Evolutionary conservation across 1,140 invertebrate species (phyloP), one percentile per base, ranked within the genome.

Genomic region (Ceratina calcarata): DNA sequence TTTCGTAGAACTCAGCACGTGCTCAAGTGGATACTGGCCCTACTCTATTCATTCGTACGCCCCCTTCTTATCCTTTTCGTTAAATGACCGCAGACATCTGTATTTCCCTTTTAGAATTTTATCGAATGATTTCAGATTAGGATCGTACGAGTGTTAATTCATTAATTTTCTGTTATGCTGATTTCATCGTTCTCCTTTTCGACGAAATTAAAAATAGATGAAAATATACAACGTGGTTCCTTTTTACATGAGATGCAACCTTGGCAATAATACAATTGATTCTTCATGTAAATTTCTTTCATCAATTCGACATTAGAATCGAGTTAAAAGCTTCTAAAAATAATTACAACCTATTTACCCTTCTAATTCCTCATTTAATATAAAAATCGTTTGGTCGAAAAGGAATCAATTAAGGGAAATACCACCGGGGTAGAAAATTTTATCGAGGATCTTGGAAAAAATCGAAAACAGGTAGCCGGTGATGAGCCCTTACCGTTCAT

Each of bases 391-490:
- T 4, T 49, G 3, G 7, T 64, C 22, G 24, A 20, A 49, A 55
- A 53, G 27, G 53, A 55, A 53, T 45, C 37, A 45, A 45, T 45
- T 45, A 45, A 45, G 37, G 37, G 37, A 71, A 55, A 55, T 71
- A n/a, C 76, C 68, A 62, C 76, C 68, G 60, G 32, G 24, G 58
- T 18, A 72, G 76, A 78, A 72, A 49, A 62, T 57, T 13, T 61
- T 72, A 78, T 72, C 68, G 32, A 18, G 0, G 27, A 78, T 45
- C 37, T 78, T 69, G 72, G 7, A 22, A 73, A 51, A 37, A 73
- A 66, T 68, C 68, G 75, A 70, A 83, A 74, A 84, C 82, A 80
- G 72, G 69, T 85, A 84, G 82, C 37, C 78, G 72, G 68, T 79
- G 18, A 53, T 45, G 37, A 67, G 65, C 64, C 68, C 72, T 84